Evolutionary conservation across 2,888 invertebrate genomes (phyloP).

Genomic region (Margaritifera margaritifera): DNA sequence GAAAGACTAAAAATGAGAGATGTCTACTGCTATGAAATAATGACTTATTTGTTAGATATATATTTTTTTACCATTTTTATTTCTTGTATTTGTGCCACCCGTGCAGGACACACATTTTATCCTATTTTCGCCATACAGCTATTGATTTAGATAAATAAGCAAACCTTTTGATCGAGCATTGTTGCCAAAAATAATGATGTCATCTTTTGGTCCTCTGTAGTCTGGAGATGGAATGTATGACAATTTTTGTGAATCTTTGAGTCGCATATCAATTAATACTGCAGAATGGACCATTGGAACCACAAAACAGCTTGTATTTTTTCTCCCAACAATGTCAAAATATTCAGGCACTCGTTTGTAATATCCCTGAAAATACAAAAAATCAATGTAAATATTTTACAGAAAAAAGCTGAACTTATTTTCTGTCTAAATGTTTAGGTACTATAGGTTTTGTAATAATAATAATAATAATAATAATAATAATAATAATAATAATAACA

Average conservation of each 20-base stretch:
- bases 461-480: too few relatives aligned
- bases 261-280: constrained; percentile 84
- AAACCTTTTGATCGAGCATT: constrained; percentile 82
- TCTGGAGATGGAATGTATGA: constrained; percentile 83
- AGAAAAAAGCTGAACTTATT: too few relatives aligned
- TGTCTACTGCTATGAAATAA: too few relatives aligned
- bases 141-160: constrained; percentile 4
- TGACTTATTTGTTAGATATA: too few relatives aligned
- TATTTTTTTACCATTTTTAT: too few relatives aligned
- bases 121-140: background rate
- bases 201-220: constrained; percentile 85
- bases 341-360: constrained; percentile 90
- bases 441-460: too few relatives aligned
- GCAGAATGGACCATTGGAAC: constrained; percentile 96
- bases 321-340: constrained; percentile 82
- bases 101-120: too few relatives aligned
- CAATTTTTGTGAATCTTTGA: constrained; percentile 77
- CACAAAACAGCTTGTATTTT: constrained; percentile 80
- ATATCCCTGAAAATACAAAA: constrained; percentile 73
- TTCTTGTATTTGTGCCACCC: too few relatives aligned
- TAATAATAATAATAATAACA: too few relatives aligned
- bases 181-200: constrained; percentile 92
- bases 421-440: too few relatives aligned
- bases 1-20: too few relatives aligned
- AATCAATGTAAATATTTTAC: too few relatives aligned